Percentiles rank a stretch among this genome's conserved stretches.
Conservation (phyloP, 2,797 vertebrate species). For the Rhabdophis nuchalis region DNA sequence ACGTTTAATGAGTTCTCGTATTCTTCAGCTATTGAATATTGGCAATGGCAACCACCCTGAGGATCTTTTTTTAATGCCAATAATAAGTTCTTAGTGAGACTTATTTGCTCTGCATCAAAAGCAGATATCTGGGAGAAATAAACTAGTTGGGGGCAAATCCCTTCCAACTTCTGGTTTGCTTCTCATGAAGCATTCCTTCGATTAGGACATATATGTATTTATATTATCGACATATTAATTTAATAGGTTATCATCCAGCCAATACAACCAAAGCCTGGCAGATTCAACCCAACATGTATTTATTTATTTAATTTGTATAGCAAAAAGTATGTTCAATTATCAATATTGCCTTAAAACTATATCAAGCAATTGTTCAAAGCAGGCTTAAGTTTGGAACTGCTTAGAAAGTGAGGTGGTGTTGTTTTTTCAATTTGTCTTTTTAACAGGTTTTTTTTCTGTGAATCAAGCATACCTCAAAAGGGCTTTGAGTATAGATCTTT, state of each 20-base stretch:
- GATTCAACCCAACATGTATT: not conserved
- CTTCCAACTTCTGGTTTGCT: not conserved
- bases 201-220: not conserved
- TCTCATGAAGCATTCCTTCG: not conserved
- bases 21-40: not conserved
- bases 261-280: not conserved
- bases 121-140: not conserved
- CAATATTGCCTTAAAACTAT: not conserved
- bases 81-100: conserved; percentile 1
- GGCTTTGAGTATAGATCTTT: not conserved
- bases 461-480: no score
- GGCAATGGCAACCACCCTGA: conserved; percentile 5
- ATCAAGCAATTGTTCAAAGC: not conserved
- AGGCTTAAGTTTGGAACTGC: not conserved
- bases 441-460: not conserved
- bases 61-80: conserved; percentile 19
- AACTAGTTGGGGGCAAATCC: not conserved
- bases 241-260: not conserved
- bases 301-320: no score
- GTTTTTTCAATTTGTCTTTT: not conserved
- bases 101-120: conserved; percentile 17
- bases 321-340: not conserved
- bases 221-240: not conserved
- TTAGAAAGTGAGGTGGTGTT: not conserved
- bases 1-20: not conserved